Evolutionary conservation across 2,797 vertebrate genomes (phyloP).

Genomic region (Enteromius afrohamiltoni): DNA sequence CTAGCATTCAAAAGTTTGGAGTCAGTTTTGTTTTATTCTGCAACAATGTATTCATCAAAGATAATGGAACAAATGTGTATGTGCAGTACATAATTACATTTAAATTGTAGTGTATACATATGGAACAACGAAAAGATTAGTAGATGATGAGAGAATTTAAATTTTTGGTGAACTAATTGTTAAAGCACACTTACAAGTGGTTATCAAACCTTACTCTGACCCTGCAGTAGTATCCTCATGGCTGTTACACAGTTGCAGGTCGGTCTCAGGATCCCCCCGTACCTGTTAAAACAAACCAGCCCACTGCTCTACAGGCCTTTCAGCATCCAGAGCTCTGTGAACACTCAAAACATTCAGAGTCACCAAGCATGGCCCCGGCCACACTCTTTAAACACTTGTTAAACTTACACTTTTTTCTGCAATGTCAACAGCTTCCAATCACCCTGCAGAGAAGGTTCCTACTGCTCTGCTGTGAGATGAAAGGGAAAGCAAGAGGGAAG

Average conservation of each 20-base stretch:
- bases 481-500: conserved; percentile 37
- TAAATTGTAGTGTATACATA: background rate
- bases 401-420: conserved; percentile 76
- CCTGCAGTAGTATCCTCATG: conserved; percentile 36
- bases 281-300: conserved; percentile 56
- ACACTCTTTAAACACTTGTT: conserved; percentile 81
- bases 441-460: conserved; percentile 73
- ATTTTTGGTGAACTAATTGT: background rate
- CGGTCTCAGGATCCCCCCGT: background rate
- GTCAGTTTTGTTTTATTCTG: background rate
- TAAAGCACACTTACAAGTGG: background rate
- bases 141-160: background rate
- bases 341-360: conserved; percentile 79
- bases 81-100: background rate
- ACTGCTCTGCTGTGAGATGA: conserved; percentile 57
- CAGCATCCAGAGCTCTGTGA: conserved; percentile 70
- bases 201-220: conserved; percentile 35
- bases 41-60: background rate
- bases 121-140: background rate
- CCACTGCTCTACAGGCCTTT: conserved; percentile 42
- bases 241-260: conserved; percentile 13
- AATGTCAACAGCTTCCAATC: conserved; percentile 80
- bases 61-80: background rate
- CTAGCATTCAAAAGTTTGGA: background rate
- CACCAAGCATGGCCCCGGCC: conserved; percentile 76